These are phyloP conservation scores for Telmatochromis sp. DNA, from an alignment of 2,113 vertebrate genomes.

Conservation along the genomic window DNA sequence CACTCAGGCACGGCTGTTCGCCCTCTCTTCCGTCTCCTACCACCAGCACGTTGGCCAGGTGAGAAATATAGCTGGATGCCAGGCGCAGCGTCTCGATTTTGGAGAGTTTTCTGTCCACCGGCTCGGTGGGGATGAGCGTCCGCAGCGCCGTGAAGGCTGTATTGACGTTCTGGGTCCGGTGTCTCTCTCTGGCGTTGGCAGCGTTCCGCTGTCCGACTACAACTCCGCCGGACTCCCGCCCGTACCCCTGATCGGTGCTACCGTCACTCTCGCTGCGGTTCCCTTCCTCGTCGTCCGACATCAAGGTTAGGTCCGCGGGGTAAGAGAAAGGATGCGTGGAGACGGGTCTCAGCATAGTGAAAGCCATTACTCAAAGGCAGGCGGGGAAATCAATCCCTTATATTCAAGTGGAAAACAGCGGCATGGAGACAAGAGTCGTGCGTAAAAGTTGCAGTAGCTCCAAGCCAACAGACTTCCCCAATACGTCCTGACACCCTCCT, in stretches of 20 bases:
- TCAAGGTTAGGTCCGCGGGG: conserved; percentile 75
- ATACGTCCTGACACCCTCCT: background rate
- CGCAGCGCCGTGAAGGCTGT: conserved; percentile 85
- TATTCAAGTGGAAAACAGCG: background rate
- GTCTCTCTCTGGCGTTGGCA: conserved; percentile 83
- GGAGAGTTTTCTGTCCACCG: conserved; percentile 86
- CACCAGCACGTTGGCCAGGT: conserved; percentile 85
- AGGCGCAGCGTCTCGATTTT: conserved; percentile 78
- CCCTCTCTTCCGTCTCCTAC: conserved; percentile 79
- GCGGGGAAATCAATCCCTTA: background rate
- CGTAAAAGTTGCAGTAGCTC: background rate
- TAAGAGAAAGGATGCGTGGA: conserved; percentile 75
- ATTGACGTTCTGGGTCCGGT: conserved; percentile 90
- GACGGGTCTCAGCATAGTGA: conserved; percentile 79
- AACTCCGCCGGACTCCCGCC: conserved; percentile 55
- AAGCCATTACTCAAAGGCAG: conserved; percentile 69
- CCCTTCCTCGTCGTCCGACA: conserved; percentile 78
- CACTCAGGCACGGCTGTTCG: conserved; percentile 81
- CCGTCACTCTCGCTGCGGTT: conserved; percentile 84
- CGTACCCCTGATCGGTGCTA: conserved; percentile 78
- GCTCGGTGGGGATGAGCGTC: conserved; percentile 89
- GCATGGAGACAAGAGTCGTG: background rate
- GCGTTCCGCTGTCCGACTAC: conserved; percentile 81
- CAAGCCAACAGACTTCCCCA: background rate
- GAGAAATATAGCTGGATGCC: conserved; percentile 83